Percentiles rank a stretch among this genome's conserved stretches.
Conservation (phyloP, 2,797 vertebrate species). For the Clarias fuscus region DNA sequence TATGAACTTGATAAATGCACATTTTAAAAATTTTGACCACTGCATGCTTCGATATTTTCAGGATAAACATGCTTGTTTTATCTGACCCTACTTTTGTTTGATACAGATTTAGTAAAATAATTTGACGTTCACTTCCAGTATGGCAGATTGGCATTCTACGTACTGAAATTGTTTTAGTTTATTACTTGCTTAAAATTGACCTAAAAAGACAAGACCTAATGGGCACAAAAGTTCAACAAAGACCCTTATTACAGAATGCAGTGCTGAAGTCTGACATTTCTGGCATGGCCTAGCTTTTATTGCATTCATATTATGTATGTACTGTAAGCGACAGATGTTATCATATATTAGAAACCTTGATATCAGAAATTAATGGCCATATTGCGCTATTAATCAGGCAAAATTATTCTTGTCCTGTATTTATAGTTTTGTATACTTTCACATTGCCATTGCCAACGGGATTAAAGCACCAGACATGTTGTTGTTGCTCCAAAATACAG, state of each 20-base stretch:
- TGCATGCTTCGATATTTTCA: too few species aligned
- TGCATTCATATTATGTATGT: background rate
- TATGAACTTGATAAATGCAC: too few species aligned
- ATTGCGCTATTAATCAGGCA: background rate
- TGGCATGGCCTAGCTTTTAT: background rate
- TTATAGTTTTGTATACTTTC: background rate
- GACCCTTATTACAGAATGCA: background rate
- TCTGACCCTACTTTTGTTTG: background rate
- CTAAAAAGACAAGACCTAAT: background rate
- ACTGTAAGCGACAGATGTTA: background rate
- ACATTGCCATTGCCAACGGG: conserved; percentile 24
- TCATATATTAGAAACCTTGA: background rate
- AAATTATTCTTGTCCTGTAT: conserved; percentile 8
- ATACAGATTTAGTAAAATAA: background rate
- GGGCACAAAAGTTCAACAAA: background rate
- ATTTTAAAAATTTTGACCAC: too few species aligned
- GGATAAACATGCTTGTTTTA: background rate
- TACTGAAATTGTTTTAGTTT: background rate
- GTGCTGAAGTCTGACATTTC: background rate
- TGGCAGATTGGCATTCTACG: background rate
- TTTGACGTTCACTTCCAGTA: background rate
- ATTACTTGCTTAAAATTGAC: background rate
- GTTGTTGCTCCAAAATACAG: conserved; percentile 1
- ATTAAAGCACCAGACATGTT: conserved; percentile 11
- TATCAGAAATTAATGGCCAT: background rate